phyloP scores from a whole-genome alignment of 2,888 invertebrate species.

The Drosophila nigricruria region DNA sequence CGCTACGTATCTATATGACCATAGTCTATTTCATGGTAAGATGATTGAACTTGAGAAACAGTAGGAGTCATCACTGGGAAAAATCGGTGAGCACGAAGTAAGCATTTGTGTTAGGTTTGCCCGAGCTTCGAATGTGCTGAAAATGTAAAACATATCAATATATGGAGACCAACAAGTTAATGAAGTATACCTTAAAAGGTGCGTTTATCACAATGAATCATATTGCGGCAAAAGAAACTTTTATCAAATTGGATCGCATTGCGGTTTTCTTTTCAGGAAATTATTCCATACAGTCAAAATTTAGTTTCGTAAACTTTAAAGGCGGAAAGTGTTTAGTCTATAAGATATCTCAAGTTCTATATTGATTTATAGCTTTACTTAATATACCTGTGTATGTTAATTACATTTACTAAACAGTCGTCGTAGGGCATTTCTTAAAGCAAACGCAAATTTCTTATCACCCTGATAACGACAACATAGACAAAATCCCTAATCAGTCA shows the following conservation, averaged over 20 bases:
- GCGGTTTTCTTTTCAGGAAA: neutral
- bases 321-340: neutral
- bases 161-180: neutral
- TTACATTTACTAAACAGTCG: neutral
- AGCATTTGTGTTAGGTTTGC: neutral
- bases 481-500: neutral
- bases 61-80: slow-evolving; percentile 23
- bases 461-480: slow-evolving; percentile 23
- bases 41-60: slow-evolving; percentile 27
- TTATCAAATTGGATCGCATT: slow-evolving; percentile 11
- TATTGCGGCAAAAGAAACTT: slow-evolving; percentile 10
- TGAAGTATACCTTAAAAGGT: neutral
- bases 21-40: slow-evolving; percentile 22
- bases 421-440: slow-evolving; percentile 17
- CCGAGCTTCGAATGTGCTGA: neutral
- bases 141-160: neutral
- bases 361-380: neutral
- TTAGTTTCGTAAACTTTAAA: neutral
- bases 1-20: slow-evolving; percentile 14
- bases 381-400: neutral
- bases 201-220: slow-evolving; percentile 16
- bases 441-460: slow-evolving; percentile 39
- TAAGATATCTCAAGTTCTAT: neutral
- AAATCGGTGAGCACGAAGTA: neutral
- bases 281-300: neutral